Conservation (phyloP, 2,113 vertebrate species). For the Oryzias woworae region DNA sequence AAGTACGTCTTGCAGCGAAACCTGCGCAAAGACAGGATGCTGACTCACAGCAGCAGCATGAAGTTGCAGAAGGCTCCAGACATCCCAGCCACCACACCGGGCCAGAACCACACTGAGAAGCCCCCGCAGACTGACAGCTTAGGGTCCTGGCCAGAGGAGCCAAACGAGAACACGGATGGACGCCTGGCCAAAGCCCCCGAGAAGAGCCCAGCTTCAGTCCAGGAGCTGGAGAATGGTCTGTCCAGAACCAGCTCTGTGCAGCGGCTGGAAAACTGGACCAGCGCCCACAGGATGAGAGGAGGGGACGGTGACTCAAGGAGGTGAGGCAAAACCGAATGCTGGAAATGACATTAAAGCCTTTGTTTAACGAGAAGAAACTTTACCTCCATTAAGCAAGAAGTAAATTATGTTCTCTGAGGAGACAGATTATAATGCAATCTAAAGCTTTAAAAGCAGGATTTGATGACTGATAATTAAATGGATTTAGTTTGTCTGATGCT, state of each 20-base stretch:
- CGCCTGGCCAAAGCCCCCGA: constrained; percentile 64
- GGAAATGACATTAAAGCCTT: not conserved
- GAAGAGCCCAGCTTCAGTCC: constrained; percentile 44
- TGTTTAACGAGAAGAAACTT: too few species aligned
- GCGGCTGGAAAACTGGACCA: constrained; percentile 90
- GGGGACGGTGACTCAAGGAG: constrained; percentile 86
- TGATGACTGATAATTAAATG: too few species aligned
- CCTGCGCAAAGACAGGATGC: constrained; percentile 71
- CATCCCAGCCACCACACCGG: constrained; percentile 62
- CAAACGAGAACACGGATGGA: constrained; percentile 39
- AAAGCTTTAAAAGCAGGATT: too few species aligned
- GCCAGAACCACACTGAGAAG: constrained; percentile 67
- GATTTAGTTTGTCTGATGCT: too few species aligned
- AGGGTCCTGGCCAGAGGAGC: constrained; percentile 56
- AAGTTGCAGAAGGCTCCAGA: constrained; percentile 80
- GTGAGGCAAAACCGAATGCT: constrained; percentile 61
- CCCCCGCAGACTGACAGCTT: constrained; percentile 69
- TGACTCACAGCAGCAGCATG: constrained; percentile 86
- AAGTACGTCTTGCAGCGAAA: constrained; percentile 86
- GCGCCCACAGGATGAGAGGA: constrained; percentile 80
- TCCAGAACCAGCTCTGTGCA: constrained; percentile 89
- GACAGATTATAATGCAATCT: too few species aligned
- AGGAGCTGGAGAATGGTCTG: constrained; percentile 78
- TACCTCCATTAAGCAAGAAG: too few species aligned
- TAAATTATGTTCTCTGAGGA: too few species aligned